These are phyloP conservation scores for Apostichopus parvimensis DNA, from an alignment of 35 echinoderm and acorn worm genomes.

Conservation along the genomic window DNA sequence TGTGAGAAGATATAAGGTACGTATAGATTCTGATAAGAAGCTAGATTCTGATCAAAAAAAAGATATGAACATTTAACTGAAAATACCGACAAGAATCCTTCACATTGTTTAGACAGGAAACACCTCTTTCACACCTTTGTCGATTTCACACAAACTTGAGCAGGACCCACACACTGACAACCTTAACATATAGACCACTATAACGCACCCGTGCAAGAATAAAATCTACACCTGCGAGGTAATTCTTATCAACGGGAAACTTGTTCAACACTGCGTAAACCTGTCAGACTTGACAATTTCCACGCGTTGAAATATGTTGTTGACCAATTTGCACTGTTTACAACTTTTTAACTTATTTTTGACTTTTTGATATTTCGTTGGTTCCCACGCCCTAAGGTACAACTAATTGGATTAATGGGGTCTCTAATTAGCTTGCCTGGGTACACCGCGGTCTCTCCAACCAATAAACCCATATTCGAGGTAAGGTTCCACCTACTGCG, in stretches of 20 bases:
- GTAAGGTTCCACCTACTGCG: background rate
- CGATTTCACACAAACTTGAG: too few relatives aligned
- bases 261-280: background rate
- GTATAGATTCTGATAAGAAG: too few relatives aligned
- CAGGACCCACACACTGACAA: too few relatives aligned
- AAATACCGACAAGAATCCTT: too few relatives aligned
- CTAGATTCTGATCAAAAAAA: too few relatives aligned
- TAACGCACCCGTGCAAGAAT: background rate
- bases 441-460: background rate
- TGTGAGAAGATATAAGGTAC: too few relatives aligned
- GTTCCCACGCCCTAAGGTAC: constrained; percentile 29
- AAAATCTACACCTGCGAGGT: background rate
- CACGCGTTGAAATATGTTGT: background rate
- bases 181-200: too few relatives aligned
- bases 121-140: too few relatives aligned
- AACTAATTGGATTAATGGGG: constrained; percentile 36
- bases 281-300: background rate
- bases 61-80: too few relatives aligned
- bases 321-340: background rate
- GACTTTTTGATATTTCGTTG: background rate
- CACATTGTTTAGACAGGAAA: too few relatives aligned
- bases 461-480: background rate
- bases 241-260: background rate
- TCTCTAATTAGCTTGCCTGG: background rate
- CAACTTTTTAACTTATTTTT: background rate